These are phyloP conservation scores for Discoglossus pictus DNA, from an alignment of 2,797 vertebrate genomes.

Conservation along the genomic window DNA sequence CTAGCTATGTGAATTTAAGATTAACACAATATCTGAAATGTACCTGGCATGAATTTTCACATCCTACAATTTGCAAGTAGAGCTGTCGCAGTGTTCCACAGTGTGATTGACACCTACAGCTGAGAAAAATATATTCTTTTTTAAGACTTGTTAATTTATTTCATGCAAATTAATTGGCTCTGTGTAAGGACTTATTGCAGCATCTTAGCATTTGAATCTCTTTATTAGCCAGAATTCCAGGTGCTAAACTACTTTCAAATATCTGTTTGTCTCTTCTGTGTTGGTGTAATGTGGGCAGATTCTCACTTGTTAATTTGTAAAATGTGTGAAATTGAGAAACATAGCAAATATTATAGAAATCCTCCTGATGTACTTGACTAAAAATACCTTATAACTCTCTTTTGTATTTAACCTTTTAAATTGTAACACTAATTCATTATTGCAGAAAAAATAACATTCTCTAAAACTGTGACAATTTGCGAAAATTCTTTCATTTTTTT, in stretches of 20 bases:
- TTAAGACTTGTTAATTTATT: slow-evolving; percentile 67
- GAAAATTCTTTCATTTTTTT: too few relatives aligned
- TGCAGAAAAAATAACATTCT: too few relatives aligned
- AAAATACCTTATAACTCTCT: slow-evolving; percentile 39
- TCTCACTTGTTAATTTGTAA: slow-evolving; percentile 71
- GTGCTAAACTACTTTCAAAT: slow-evolving; percentile 67
- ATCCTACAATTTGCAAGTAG: slow-evolving; percentile 59
- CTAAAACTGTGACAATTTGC: too few relatives aligned
- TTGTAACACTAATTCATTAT: too few relatives aligned
- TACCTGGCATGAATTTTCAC: slow-evolving; percentile 54
- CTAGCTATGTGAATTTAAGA: slow-evolving; percentile 14
- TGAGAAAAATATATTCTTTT: slow-evolving; percentile 54
- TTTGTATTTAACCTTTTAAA: slow-evolving; percentile 16
- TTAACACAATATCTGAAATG: slow-evolving; percentile 18
- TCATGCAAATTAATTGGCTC: slow-evolving; percentile 68
- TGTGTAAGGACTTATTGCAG: slow-evolving; percentile 57
- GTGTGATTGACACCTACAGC: slow-evolving; percentile 52
- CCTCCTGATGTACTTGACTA: slow-evolving; percentile 42
- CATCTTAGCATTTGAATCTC: slow-evolving; percentile 60
- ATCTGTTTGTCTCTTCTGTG: slow-evolving; percentile 65
- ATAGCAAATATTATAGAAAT: slow-evolving; percentile 17
- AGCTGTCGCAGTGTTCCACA: slow-evolving; percentile 54
- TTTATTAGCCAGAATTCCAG: slow-evolving; percentile 71
- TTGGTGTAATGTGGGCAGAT: slow-evolving; percentile 62
- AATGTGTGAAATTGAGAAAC: slow-evolving; percentile 51